Evolutionary conservation across 1,140 invertebrate genomes (phyloP), one percentile per base, ranked within the genome.

Genomic region (Microplitis demolitor): DNA sequence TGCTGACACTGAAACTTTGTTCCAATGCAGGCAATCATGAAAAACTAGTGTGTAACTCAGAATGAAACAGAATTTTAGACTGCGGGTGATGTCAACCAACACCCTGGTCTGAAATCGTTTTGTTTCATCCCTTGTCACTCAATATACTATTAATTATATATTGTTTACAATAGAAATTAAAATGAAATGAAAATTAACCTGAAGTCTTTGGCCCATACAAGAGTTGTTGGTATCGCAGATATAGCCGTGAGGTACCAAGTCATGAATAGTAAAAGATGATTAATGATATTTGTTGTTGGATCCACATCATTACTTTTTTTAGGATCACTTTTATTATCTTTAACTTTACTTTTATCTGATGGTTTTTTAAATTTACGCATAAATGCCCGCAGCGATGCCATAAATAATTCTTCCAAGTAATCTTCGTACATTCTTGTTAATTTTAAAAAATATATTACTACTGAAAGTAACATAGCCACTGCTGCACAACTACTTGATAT

Each of bases 371-470:
- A 76, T 78, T 80, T 4, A 79, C 72, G 14, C 13, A 54, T 61
- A 13, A 82, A 80, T 34, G 78, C 74, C 45, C 78, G 78, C 9
- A 87, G 77, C 1, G 81, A 79, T 4, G 80, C 74, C 61, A 86
- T 74, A 13, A 87, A 78, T 13, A 91, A 88, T 79, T 92, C 90
- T 84, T 93, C 92, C 13, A 93, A 79, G 78, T 91, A 93, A 80
- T 93, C 91, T 82, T 93, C 92, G 51, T 92, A 93, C 84, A 93
- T 90, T 86, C 90, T 91, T 3, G 91, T 91, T 4, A 93, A 77
- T 89, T 92, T 84, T 50, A 88, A 83, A 71, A 81, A 82, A 64
- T 80, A 80, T 1, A 85, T 69, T 80, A 82, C 87, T 54, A 89
- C 80, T 35, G 83, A 84, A 34, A 87, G 78, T 39, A 88, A 54